Evolutionary conservation across 2,888 invertebrate genomes (phyloP).

Genomic region (Coecobrya sp.): DNA sequence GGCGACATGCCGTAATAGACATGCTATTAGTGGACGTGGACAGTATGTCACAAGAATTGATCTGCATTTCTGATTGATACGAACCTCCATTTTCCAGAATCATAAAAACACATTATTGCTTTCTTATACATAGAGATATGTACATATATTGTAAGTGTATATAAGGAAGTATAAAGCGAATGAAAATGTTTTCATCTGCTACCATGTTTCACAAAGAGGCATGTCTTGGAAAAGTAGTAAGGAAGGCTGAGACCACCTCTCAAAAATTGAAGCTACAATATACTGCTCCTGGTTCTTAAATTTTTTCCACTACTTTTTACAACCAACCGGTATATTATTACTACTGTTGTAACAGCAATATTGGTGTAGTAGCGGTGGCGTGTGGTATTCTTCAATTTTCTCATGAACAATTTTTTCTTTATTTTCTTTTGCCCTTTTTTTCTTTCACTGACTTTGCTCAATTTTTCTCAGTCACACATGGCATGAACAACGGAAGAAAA

Average conservation of each 20-base stretch:
- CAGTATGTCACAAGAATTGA: background rate
- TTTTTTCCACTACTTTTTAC: slow-evolving; percentile 4
- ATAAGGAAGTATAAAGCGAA: background rate
- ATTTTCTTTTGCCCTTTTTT: background rate
- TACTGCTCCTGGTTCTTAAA: background rate
- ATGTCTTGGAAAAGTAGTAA: background rate
- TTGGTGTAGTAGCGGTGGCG: background rate
- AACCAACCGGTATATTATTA: slow-evolving; percentile 25
- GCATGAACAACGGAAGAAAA: background rate
- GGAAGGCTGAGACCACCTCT: slow-evolving; percentile 32
- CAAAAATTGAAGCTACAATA: background rate
- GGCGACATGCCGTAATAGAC: background rate
- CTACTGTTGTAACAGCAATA: background rate
- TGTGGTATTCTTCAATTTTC: slow-evolving; percentile 57
- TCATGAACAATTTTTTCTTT: slow-evolving; percentile 45
- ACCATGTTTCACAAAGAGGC: slow-evolving; percentile 38
- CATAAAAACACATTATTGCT: background rate
- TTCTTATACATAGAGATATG: background rate
- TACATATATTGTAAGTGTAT: background rate
- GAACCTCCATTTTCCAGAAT: background rate
- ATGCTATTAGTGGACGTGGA: background rate
- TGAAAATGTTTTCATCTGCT: slow-evolving; percentile 56
- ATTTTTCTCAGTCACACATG: slow-evolving; percentile 72
- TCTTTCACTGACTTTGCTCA: slow-evolving; percentile 49
- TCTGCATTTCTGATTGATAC: background rate